These are phyloP conservation scores for silkworm (Bombyx mori) DNA, from an alignment of 1,140 invertebrate species.

Conservation along the genomic window DNA sequence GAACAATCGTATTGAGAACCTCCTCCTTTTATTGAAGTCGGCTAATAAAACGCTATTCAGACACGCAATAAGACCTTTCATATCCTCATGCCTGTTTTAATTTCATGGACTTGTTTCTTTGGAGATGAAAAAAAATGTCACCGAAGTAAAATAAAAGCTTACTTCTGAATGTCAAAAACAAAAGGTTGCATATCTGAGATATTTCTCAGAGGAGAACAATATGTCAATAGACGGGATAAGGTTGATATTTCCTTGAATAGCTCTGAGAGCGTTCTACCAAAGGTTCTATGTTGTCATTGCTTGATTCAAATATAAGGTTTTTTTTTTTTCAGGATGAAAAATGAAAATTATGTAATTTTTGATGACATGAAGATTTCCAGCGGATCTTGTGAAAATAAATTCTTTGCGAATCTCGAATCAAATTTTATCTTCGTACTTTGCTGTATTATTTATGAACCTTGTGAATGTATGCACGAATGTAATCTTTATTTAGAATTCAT, in stretches of 20 bases:
- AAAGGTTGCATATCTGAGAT: not conserved
- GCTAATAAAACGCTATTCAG: no score
- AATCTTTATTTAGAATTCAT: no score
- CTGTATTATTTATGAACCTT: slow-evolving; percentile 9
- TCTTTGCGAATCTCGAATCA: no score
- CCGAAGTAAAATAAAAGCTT: slow-evolving; percentile 6
- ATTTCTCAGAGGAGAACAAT: not conserved
- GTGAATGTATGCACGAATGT: not conserved
- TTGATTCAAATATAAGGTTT: no score
- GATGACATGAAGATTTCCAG: no score
- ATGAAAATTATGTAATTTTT: no score
- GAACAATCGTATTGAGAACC: no score
- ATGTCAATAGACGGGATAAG: not conserved
- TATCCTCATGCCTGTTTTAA: slow-evolving; percentile 9
- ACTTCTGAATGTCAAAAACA: not conserved
- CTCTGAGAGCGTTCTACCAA: not conserved
- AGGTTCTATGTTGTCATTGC: no score
- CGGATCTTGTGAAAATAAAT: no score
- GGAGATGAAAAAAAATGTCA: slow-evolving; percentile 2
- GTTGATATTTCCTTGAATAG: not conserved
- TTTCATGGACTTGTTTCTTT: slow-evolving; percentile 8
- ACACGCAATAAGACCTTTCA: slow-evolving; percentile 7
- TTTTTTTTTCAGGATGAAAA: no score
- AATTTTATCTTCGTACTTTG: no score
- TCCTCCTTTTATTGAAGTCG: no score